Evolutionary conservation across 2,797 vertebrate species (phyloP).

Genomic region (Diplodus sargus): DNA sequence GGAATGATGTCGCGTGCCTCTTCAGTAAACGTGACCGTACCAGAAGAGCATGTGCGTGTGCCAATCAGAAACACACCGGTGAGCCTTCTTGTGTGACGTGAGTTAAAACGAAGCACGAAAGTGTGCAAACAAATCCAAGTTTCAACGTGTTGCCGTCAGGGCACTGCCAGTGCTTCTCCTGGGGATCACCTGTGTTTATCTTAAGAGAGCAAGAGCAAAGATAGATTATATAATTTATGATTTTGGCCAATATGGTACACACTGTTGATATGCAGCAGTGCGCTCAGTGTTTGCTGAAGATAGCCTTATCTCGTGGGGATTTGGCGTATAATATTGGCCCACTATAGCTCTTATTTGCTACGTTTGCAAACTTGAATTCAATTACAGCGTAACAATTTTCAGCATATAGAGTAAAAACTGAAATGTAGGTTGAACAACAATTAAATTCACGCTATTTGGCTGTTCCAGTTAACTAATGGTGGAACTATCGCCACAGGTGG

Average conservation of each 20-base stretch:
- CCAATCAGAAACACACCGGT: background rate
- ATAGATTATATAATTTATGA: conserved; percentile 16
- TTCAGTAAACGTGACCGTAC: background rate
- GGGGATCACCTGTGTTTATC: conserved; percentile 5
- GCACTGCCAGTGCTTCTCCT: background rate
- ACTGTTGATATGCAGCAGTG: background rate
- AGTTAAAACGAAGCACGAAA: background rate
- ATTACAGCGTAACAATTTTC: background rate
- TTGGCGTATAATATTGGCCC: background rate
- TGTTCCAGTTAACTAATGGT: background rate
- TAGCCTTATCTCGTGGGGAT: conserved; percentile 10
- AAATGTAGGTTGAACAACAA: background rate
- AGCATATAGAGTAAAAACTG: no score
- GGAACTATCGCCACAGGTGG: background rate
- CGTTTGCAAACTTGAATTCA: background rate
- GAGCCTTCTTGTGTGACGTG: background rate
- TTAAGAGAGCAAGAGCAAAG: conserved; percentile 6
- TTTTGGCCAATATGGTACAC: conserved; percentile 9
- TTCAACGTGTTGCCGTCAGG: background rate
- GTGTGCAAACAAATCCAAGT: background rate
- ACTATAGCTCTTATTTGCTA: background rate
- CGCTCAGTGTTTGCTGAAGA: conserved; percentile 24
- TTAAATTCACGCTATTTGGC: background rate
- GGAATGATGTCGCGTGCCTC: background rate
- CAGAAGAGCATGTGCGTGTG: background rate